These are phyloP conservation scores for Monochamus saltuarius DNA, from an alignment of 1,140 invertebrate genomes.

Conservation along the genomic window DNA sequence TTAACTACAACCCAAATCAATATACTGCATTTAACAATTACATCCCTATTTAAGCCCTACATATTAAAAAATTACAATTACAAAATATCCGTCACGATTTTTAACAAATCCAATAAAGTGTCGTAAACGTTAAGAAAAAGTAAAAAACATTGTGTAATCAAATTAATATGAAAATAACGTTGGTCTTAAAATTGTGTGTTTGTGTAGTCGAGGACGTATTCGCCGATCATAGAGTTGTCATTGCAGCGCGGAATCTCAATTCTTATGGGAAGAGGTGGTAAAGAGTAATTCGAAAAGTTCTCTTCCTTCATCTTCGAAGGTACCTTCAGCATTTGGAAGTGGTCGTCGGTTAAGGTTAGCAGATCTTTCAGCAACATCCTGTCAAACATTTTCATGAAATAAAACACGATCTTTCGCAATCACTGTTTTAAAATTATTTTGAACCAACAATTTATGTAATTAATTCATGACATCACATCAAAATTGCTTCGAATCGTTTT, in stretches of 20 bases:
- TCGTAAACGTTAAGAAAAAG: constrained; percentile 2
- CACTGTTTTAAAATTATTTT: too few species aligned
- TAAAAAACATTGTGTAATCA: too few species aligned
- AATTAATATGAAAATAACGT: constrained; percentile 6
- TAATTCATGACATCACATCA: too few species aligned
- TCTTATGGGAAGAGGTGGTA: constrained; percentile 32
- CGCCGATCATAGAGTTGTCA: constrained; percentile 28
- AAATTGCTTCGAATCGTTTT: too few species aligned
- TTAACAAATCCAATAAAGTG: constrained; percentile 8
- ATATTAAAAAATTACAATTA: not conserved
- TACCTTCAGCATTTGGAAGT: constrained; percentile 57
- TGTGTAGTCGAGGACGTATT: constrained; percentile 42
- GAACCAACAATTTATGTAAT: too few species aligned
- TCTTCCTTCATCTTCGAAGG: constrained; percentile 50
- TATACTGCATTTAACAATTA: constrained; percentile 24
- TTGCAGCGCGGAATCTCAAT: constrained; percentile 32
- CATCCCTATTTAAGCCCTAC: constrained; percentile 16
- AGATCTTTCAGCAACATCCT: constrained; percentile 56
- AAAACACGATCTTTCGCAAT: not conserved
- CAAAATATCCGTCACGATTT: constrained; percentile 6
- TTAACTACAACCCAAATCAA: constrained; percentile 16
- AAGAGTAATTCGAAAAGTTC: constrained; percentile 17
- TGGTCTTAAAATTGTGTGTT: constrained; percentile 2
- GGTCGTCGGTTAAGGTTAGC: constrained; percentile 56
- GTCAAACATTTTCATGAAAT: constrained; percentile 2